Evolutionary conservation across 2,888 invertebrate genomes (phyloP), one percentile per base, ranked within the genome.

Genomic region (Rhynchonema sp.): DNA sequence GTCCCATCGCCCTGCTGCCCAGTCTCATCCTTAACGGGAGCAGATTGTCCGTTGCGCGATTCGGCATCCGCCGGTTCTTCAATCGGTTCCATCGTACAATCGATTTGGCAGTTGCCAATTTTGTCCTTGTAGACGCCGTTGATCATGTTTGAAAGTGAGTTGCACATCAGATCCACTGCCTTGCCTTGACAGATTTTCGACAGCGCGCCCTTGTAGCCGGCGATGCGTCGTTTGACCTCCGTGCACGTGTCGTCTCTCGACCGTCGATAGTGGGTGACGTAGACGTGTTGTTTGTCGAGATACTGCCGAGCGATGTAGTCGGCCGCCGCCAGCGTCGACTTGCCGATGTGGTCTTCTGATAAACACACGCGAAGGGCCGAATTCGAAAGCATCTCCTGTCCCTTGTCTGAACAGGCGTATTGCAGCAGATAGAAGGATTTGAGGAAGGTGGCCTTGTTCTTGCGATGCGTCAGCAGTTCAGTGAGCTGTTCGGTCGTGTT

Each of bases 341-440:
- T 2, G 20, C 59, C 52, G 25, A 59, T 53, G 22, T 26, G 52
- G 28, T 28, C 29, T 22, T n/a, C 2, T 3, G 3, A 20, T 17
- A 59, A 30, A 29, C 59, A 59, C 3, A 27, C 54, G 52, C 54
- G 59, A 2, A 13, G 2, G 22, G 6, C 9, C 23, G 49, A 3
- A 3, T 49, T n/a, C 3, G 9, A 13, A 6, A 49, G 49, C 17
- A 59, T 17, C 6, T 2, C 46, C 23, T 54, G 59, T 3, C 59
- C 59, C n/a, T 26, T 20, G 30, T 49, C 28, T 2, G 29, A n/a
- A 25, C 59, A 59, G 2, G 59, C 23, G 54, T 38, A 59, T 17
- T 54, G 3, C n/a, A 52, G 29, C 52, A 38, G 49, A 30, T 38
- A 59, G 30, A 54, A 59, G n/a, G 53, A 54, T 29, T 59, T 59